Evolutionary conservation across 2,113 vertebrate genomes (phyloP).

Genomic region (Cyphomyrus discorhynchus): DNA sequence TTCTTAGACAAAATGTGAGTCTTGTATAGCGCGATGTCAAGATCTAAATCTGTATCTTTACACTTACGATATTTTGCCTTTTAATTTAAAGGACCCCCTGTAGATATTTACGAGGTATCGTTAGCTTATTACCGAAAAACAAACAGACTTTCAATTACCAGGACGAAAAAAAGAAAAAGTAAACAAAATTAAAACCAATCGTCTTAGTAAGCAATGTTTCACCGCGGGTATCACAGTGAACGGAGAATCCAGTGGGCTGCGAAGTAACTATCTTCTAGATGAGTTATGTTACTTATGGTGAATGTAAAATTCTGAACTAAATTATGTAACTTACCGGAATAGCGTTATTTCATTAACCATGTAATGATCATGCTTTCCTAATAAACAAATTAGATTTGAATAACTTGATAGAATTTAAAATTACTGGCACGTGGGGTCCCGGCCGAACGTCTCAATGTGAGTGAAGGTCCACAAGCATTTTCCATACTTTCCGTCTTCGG

Average conservation of each 20-base stretch:
- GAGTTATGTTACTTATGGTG: not conserved
- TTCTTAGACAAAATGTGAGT: not conserved
- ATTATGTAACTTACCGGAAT: not conserved
- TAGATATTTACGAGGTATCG: not conserved
- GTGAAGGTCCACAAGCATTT: not conserved
- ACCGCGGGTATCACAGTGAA: not conserved
- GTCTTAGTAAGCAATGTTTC: not conserved
- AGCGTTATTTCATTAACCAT: not conserved
- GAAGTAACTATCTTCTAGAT: not conserved
- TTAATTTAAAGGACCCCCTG: not conserved
- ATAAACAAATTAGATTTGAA: not conserved
- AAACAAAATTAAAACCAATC: not conserved
- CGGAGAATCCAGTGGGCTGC: not conserved
- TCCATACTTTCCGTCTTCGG: not conserved
- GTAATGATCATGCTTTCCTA: not conserved
- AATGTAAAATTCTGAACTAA: not conserved
- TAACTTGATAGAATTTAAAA: not conserved
- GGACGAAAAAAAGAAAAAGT: not conserved
- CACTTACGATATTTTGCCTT: not conserved
- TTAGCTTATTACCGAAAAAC: not conserved
- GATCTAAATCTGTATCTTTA: not conserved
- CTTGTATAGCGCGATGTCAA: not conserved
- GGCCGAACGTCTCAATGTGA: not conserved
- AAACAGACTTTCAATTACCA: not conserved
- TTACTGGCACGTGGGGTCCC: not conserved